Base-by-base conservation (phyloP, 2,797 vertebrate genomes). In the Nyctalus aviator region DNA sequence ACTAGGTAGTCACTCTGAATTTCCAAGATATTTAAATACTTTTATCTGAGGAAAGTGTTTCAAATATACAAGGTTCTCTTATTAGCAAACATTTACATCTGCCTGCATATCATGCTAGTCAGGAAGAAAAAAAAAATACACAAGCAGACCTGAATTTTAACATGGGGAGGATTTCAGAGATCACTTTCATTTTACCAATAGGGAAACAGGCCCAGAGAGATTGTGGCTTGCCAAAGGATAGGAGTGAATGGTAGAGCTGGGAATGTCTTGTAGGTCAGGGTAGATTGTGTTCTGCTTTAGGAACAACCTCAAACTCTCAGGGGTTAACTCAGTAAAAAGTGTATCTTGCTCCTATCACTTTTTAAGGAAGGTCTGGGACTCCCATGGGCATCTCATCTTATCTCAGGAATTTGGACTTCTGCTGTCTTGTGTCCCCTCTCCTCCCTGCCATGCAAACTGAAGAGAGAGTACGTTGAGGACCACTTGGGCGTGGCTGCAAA, bases 1-100 rank as follows among this genome's bases (percentile, higher is more conserved):
- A 87, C 76, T 20, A 35, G 84, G 23, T 32, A n/a, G 46, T n/a
- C 75, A 30, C 57, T 83, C 12, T 18, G 27, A 68, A 82, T 85
- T 73, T 86, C 86, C 62, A 76, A 88, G 71, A 14, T 69, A 46
- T 55, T 91, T 75, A 88, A 92, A 88, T 81, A 50, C 46, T 91
- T 76, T 83, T 53, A 82, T n/a, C 55, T 41, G 69, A 35, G 57
- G 3, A 66, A 79, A 92, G 55, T 7, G 17, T 20, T 87, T 86
- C 46, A 75, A 73, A 68, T 46, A 62, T 9, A 46, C 37, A 50
- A 59, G 32, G 20, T 55, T n/a, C 20, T 76, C 41, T 44, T 37
- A n/a, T 5, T 30, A 77, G 75, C 48, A 57, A 83, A 55, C 7
- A 69, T 41, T n/a, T 48, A 11, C 69, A 37, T 62, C 6, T 30